Percentiles rank a stretch among this genome's conserved stretches.
Evolutionary conservation across 92 coral and sea anemone genomes (phyloP).

Genomic region (Palythoa caribaeorum): DNA sequence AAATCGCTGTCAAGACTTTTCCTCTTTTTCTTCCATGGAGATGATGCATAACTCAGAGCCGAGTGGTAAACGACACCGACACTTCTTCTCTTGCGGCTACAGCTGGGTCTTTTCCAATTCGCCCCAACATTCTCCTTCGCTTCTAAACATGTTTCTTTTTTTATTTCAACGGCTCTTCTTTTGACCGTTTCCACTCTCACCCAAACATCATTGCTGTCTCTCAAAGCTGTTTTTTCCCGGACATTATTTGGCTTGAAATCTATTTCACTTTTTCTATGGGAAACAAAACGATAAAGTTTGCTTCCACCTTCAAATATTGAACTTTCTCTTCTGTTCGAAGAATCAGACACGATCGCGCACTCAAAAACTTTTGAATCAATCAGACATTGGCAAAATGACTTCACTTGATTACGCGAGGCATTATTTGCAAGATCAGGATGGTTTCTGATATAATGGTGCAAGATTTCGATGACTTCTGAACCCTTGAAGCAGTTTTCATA

Average conservation of each 20-base stretch:
- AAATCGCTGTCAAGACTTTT: constrained; percentile 34
- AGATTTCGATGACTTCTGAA: constrained; percentile 81
- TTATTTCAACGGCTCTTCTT: background rate
- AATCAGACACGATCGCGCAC: constrained; percentile 54
- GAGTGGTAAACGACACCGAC: constrained; percentile 26
- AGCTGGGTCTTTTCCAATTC: constrained; percentile 24
- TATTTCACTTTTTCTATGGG: background rate
- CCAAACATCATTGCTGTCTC: constrained; percentile 26
- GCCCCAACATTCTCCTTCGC: constrained; percentile 26
- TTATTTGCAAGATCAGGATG: constrained; percentile 90
- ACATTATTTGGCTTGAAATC: background rate
- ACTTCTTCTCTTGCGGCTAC: constrained; percentile 35
- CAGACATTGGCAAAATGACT: constrained; percentile 89
- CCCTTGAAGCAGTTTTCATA: constrained; percentile 95
- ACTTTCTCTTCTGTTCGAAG: constrained; percentile 23
- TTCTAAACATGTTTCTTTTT: background rate
- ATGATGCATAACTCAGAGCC: background rate
- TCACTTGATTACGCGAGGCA: constrained; percentile 85
- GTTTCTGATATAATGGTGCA: constrained; percentile 74
- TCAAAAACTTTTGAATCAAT: constrained; percentile 87
- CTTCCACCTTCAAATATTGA: constrained; percentile 30
- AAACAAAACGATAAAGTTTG: constrained; percentile 49
- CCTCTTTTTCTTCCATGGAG: constrained; percentile 38
- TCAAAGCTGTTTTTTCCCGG: background rate
- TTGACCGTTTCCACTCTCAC: background rate